Evolutionary conservation across 2,113 vertebrate genomes (phyloP).

Genomic region (Ctenomys sociabilis): DNA sequence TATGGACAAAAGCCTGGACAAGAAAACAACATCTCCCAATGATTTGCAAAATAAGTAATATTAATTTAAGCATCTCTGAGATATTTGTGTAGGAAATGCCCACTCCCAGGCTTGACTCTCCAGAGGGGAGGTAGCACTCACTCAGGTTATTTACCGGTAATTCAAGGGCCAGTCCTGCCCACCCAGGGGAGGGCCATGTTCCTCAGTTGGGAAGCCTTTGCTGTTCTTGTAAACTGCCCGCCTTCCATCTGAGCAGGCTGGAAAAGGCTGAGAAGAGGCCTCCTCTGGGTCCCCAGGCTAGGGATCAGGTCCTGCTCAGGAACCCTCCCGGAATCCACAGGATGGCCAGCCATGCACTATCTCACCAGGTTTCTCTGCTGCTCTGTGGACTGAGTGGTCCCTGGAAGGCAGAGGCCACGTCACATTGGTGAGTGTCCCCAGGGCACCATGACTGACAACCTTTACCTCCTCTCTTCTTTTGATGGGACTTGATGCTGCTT

Average conservation of each 20-base stretch:
- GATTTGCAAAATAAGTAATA: background rate
- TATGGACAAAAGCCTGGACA: background rate
- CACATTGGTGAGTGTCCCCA: background rate
- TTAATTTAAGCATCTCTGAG: background rate
- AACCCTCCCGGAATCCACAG: background rate
- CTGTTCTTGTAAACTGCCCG: background rate
- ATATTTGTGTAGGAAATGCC: background rate
- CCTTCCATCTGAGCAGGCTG: background rate
- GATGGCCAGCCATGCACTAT: fast-evolving
- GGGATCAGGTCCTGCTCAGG: background rate
- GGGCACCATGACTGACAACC: background rate
- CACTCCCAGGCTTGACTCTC: background rate
- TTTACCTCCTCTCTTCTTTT: no score
- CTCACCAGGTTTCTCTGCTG: background rate
- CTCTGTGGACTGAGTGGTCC: background rate
- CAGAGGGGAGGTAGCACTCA: background rate
- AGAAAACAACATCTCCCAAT: no score
- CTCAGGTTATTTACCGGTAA: background rate
- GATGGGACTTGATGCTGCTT: background rate
- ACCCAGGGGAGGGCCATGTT: background rate
- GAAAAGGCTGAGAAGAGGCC: background rate
- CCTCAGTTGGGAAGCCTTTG: background rate
- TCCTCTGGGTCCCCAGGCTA: background rate
- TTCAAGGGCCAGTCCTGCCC: background rate
- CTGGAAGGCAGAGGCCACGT: background rate